phyloP scores from a whole-genome alignment of 1,140 invertebrate genomes.

The Medauroidea extradentata region DNA sequence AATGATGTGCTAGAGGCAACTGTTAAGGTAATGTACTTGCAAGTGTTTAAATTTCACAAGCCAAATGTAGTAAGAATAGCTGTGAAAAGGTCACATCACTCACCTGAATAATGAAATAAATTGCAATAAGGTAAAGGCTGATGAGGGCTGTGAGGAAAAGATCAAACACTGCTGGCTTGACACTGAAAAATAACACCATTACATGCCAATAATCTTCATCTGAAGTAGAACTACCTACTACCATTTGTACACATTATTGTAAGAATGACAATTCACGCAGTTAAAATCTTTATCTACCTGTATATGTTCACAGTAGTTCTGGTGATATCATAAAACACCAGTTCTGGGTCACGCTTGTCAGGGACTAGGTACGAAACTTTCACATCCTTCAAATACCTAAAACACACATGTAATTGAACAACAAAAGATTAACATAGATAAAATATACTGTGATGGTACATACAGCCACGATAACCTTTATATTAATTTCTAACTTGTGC shows the following conservation, averaged over 20 bases:
- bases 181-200: constrained; percentile 56
- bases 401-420: constrained; percentile 9
- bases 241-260: no score
- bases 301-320: constrained; percentile 79
- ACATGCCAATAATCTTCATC: no score
- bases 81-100: no score
- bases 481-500: no score
- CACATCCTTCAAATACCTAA: constrained; percentile 70
- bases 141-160: constrained; percentile 87
- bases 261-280: no score
- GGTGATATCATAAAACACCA: constrained; percentile 83
- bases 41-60: not conserved
- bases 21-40: not conserved
- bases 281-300: constrained; percentile 55
- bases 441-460: no score
- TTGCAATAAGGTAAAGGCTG: constrained; percentile 68
- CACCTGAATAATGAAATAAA: constrained; percentile 79
- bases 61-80: not conserved
- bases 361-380: constrained; percentile 62
- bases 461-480: no score
- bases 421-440: not conserved
- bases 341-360: constrained; percentile 88
- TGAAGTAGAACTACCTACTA: no score
- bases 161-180: constrained; percentile 97
- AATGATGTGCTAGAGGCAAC: not conserved